Percentiles rank a stretch among this genome's conserved stretches.
Conservation (phyloP, 2,888 invertebrate genomes). For the Eutolmus rufibarbis region DNA sequence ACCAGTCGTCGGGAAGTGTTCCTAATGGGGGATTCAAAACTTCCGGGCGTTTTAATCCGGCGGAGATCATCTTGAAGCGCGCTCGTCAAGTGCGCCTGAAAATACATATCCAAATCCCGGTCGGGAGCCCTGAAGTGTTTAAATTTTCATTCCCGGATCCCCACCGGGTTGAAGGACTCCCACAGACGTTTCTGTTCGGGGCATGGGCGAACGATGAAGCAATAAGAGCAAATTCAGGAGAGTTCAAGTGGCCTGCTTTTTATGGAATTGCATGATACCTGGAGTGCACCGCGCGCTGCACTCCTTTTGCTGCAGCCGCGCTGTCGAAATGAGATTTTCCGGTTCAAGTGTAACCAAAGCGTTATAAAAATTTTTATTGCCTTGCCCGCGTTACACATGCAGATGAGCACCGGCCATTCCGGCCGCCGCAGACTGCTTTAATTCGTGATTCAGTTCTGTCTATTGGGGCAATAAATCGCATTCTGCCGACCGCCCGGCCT, state of each 20-base stretch:
- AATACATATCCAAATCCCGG: not conserved
- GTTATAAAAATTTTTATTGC: conserved; percentile 33
- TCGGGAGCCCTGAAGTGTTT: not conserved
- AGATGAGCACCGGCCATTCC: conserved; percentile 18
- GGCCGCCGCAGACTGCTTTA: conserved; percentile 4
- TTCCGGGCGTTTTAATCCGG: not conserved
- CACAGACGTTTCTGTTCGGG: not conserved
- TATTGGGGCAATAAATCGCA: conserved; percentile 30
- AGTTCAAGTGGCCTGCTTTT: not conserved
- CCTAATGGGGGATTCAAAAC: not conserved
- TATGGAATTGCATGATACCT: conserved; percentile 14
- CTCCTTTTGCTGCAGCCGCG: conserved; percentile 10
- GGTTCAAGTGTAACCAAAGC: conserved; percentile 32
- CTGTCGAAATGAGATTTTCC: conserved; percentile 26
- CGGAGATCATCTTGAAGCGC: not conserved
- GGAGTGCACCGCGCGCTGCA: not conserved
- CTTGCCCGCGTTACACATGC: conserved; percentile 17
- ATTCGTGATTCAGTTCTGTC: conserved; percentile 30
- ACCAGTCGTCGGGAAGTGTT: not conserved
- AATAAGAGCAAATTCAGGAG: not conserved
- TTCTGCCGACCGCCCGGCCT: not conserved
- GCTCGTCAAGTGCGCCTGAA: not conserved
- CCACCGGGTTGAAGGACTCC: not conserved
- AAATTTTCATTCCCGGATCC: not conserved
- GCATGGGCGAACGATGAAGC: not conserved